These are phyloP conservation scores for Phaedon cochleariae DNA, from an alignment of 2,888 invertebrate species.

Conservation along the genomic window DNA sequence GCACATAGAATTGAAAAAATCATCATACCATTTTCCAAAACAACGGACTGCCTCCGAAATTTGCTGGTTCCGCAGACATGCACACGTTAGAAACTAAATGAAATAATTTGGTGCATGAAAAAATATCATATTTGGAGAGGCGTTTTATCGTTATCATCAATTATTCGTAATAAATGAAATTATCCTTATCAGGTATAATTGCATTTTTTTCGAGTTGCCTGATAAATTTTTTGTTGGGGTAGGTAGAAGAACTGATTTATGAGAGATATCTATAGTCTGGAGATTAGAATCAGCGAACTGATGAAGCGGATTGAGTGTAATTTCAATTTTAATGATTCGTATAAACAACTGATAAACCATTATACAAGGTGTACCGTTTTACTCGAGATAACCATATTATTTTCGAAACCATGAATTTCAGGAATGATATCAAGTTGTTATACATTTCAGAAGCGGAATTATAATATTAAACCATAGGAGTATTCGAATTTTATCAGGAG, in stretches of 20 bases:
- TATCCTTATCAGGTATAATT: neutral
- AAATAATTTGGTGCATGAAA: neutral
- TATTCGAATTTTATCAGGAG: too few species aligned
- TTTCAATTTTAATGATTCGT: neutral
- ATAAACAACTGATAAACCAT: neutral
- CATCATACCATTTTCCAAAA: neutral
- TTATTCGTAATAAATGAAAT: neutral
- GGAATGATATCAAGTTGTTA: too few species aligned
- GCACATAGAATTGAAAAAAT: too few species aligned
- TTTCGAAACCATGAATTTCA: too few species aligned
- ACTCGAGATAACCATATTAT: too few species aligned
- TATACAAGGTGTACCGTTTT: too few species aligned
- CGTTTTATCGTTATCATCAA: conserved; percentile 1
- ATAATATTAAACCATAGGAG: too few species aligned
- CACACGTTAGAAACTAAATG: neutral
- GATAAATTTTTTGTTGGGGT: neutral
- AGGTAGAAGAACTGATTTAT: neutral
- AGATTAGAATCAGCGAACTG: neutral
- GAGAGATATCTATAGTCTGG: neutral
- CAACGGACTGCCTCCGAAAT: neutral
- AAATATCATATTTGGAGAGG: neutral
- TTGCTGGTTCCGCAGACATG: neutral
- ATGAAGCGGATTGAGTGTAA: neutral
- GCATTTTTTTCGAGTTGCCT: neutral
- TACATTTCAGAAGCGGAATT: too few species aligned